phyloP scores from a whole-genome alignment of 2,113 vertebrate species.

The Muntiacus muntjak region DNA sequence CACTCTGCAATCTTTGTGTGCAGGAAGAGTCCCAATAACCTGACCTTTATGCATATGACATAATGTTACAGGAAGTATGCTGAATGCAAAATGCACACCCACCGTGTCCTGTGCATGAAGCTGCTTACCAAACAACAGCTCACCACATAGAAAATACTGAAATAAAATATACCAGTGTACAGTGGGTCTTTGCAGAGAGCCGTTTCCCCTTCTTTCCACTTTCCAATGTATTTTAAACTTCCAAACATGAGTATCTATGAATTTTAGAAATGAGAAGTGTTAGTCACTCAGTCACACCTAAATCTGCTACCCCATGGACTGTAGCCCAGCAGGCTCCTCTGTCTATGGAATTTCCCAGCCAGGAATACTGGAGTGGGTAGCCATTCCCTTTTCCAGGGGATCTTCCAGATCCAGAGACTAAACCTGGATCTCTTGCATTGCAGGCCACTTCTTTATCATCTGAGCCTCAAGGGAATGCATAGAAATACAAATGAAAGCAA shows the following conservation, averaged over 20 bases:
- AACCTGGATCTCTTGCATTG: background rate
- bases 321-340: background rate
- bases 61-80: rapidly evolving
- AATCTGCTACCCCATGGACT: background rate
- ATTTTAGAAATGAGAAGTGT: background rate
- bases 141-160: rapidly evolving
- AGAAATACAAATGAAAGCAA: background rate
- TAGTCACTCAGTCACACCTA: background rate
- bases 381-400: background rate
- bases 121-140: too few relatives aligned
- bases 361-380: background rate
- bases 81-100: rapidly evolving
- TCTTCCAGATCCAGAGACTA: background rate
- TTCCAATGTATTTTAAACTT: background rate
- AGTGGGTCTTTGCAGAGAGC: background rate
- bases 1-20: rapidly evolving
- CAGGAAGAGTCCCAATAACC: background rate
- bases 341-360: background rate
- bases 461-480: background rate
- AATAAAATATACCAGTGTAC: rapidly evolving
- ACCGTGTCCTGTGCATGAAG: rapidly evolving
- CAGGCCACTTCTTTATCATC: background rate
- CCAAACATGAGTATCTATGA: background rate
- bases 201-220: background rate
- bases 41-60: rapidly evolving